Evolutionary conservation across 2,888 invertebrate species (phyloP), one percentile per base, ranked within the genome.

Genomic region (Chaetoderma sp.): DNA sequence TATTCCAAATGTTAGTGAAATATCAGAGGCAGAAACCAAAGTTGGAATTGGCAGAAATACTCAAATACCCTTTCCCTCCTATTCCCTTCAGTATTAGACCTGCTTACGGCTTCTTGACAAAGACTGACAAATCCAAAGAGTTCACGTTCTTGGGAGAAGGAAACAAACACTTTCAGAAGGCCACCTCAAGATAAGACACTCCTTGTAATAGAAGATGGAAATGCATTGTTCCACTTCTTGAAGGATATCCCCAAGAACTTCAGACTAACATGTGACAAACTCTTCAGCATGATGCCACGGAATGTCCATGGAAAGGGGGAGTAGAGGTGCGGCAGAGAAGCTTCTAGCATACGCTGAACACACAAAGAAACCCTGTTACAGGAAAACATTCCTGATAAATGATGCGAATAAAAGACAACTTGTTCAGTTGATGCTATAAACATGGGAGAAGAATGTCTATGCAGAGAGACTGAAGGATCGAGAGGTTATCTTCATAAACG

Each of bases 261-360:
- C 60, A 60, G 47, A 32, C 50, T 58, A 32, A 63, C 55, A 28
- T 21, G 32, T 16, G 57, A 63, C 16, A 66, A 50, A 39, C 5
- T 68, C 1, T 65, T 68, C 28, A 47, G 42, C 25, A 68, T 65
- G 60, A 63, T 60, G 33, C 49, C 67, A 39, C 32, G 55, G 47
- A 63, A 60, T 60, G 25, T n/a, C 45, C 16, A 47, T 60, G 56
- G 56, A 66, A 36, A 39, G 60, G 25, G 28, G 32, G 8, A 33
- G 54, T 44, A 50, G 60, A 47, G 54, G 65, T 6, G 44, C 28
- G n/a, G 10, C 18, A 13, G 55, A 66, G 32, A 62, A 62, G 25
- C 39, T 56, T 16, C n/a, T 61, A 13, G 13, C 58, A 2, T 28
- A 57, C 18, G 44, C 57, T 25, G 45, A 42, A 32, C 57, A 44